Evolutionary conservation across 2,113 vertebrate genomes (phyloP).

Genomic region (Dipodomys spectabilis): DNA sequence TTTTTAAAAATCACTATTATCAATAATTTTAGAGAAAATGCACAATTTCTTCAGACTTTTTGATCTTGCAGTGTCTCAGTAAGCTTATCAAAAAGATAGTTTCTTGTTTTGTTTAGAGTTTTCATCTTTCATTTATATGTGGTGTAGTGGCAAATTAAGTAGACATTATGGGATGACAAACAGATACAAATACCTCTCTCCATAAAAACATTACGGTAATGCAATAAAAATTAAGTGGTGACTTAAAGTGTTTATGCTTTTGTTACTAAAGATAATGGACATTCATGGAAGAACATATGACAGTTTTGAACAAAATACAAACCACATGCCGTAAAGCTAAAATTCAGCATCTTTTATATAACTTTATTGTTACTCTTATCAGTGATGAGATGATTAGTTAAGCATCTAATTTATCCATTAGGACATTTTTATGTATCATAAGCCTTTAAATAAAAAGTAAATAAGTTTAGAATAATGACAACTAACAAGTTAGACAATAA

Average conservation of each 20-base stretch:
- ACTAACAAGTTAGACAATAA: no score
- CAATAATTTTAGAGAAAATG: slow-evolving; percentile 2
- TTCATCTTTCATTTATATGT: neutral
- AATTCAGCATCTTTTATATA: no score
- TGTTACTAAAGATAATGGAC: neutral
- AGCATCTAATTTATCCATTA: no score
- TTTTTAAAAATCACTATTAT: neutral
- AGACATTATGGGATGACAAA: neutral
- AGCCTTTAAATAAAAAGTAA: slow-evolving; percentile 13
- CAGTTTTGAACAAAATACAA: neutral
- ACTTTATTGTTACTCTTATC: no score
- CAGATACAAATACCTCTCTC: neutral
- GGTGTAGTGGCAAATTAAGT: neutral
- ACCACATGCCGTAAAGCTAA: neutral
- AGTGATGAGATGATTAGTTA: no score
- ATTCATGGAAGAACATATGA: neutral
- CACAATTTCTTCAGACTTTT: neutral
- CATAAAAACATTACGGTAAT: neutral
- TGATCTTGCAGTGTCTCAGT: neutral
- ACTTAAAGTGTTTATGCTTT: neutral
- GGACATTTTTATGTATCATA: neutral
- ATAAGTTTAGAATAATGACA: neutral
- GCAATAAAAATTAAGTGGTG: slow-evolving; percentile 26
- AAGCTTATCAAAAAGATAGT: neutral
- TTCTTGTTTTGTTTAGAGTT: neutral